Evolutionary conservation across 2,888 invertebrate species (phyloP).

Genomic region (Macropis europaea): DNA sequence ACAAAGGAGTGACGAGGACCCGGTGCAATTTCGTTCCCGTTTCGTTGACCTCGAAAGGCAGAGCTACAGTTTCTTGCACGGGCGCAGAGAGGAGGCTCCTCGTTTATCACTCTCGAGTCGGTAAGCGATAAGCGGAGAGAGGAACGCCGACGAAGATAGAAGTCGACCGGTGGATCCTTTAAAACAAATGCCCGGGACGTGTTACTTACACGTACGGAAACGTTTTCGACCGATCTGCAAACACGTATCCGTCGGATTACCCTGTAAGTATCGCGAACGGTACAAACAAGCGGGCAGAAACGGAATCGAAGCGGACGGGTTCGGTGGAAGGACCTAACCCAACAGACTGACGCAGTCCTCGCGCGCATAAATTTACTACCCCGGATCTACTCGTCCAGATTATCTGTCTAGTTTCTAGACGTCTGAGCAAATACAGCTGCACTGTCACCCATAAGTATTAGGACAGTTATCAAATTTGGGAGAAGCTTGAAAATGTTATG

Average conservation of each 20-base stretch:
- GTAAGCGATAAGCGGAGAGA: slow-evolving; percentile 33
- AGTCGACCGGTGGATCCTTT: slow-evolving; percentile 32
- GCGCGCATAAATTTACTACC: not conserved
- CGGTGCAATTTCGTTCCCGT: not conserved
- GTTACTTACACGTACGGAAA: slow-evolving; percentile 28
- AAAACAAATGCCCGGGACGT: slow-evolving; percentile 52
- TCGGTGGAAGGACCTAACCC: slow-evolving; percentile 1
- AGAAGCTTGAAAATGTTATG: not conserved
- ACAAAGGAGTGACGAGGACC: too few relatives aligned
- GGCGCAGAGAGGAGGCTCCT: slow-evolving; percentile 26
- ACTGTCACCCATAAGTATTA: too few relatives aligned
- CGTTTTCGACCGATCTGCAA: slow-evolving; percentile 48
- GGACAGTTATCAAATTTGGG: not conserved
- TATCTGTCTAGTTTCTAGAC: not conserved
- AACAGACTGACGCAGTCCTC: not conserved
- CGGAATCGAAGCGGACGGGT: slow-evolving; percentile 29
- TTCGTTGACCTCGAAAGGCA: not conserved
- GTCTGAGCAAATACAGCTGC: slow-evolving; percentile 5
- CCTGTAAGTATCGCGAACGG: slow-evolving; percentile 39
- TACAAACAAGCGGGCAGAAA: slow-evolving; percentile 33
- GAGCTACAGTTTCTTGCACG: slow-evolving; percentile 11
- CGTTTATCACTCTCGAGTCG: slow-evolving; percentile 44
- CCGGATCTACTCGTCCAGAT: not conserved
- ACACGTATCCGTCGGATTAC: slow-evolving; percentile 48
- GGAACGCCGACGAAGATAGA: slow-evolving; percentile 30